Evolutionary conservation across 2,888 invertebrate genomes (phyloP), one percentile per base, ranked within the genome.

Genomic region (Acanthoscelides obtectus): DNA sequence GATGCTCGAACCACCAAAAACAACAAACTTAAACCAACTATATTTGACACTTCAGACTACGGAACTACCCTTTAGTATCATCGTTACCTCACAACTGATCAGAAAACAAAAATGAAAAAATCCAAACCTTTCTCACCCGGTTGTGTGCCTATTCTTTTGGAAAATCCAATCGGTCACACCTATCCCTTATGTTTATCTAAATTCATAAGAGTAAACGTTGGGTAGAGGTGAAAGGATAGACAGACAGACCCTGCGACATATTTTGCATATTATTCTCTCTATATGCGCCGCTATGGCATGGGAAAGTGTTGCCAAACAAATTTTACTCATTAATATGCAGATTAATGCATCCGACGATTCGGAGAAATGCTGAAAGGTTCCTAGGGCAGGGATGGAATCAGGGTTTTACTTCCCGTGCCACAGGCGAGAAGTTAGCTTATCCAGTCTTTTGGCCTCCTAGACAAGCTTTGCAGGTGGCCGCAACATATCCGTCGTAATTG

Each of bases 101-200:
- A 45, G n/a, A 22, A 66, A 21, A 1, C 20, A 1, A 71, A 72
- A 72, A 71, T 17, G 0, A 75, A 69, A 72, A 73, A 71, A 73
- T n/a, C n/a, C 69, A 71, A 71, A 69, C 71, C 66, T 22, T 21
- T n/a, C 19, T 5, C 1, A 22, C 64, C 69, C 17, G 21, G 71
- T 75, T 74, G 22, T 45, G 22, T 45, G 66, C n/a, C 70, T 73
- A 76, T 80, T 81, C 79, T 80, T 80, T 81, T 66, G 75, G 75
- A 77, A 83, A 85, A 85, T 85, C 84, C 83, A 83, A 83, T 85
- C 84, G 81, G 85, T 85, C 85, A 85, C 85, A 85, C 85, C 82
- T 84, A 81, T 79, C 84, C 85, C 85, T 84, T 82, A 80, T 83
- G 83, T 84, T 83, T 83, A 75, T 72, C 71, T 73, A 72, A 75